Conservation (phyloP, 2,797 vertebrate genomes). For the Pteropus rufus region DNA sequence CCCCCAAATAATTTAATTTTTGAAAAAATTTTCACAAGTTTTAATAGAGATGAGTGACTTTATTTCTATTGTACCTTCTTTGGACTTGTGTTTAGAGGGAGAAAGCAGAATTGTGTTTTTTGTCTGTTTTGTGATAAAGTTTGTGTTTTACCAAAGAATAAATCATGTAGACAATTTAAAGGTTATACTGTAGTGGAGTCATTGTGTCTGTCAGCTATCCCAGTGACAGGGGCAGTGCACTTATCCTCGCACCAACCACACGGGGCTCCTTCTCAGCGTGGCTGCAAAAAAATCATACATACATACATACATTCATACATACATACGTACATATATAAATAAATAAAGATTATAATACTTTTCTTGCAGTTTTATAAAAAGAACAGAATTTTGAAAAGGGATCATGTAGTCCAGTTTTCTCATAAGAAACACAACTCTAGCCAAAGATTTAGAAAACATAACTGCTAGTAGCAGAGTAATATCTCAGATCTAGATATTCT, state of each 20-base stretch:
- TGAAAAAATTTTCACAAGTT: not conserved
- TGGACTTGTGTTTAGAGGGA: not conserved
- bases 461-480: not conserved
- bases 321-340: too few relatives aligned
- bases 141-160: not conserved
- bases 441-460: not conserved
- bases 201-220: too few relatives aligned
- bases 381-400: not conserved
- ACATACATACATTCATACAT: too few relatives aligned
- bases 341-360: not conserved
- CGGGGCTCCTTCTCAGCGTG: too few relatives aligned
- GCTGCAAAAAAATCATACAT: too few relatives aligned
- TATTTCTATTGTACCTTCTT: not conserved
- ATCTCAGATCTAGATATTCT: not conserved
- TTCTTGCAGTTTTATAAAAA: not conserved
- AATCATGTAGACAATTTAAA: not conserved
- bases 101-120: not conserved
- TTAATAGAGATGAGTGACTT: not conserved
- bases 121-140: not conserved
- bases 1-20: not conserved
- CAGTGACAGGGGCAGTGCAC: too few relatives aligned
- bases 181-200: not conserved
- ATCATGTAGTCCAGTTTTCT: not conserved
- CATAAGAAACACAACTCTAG: not conserved
- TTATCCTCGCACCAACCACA: too few relatives aligned